phyloP scores from a whole-genome alignment of 1,140 invertebrate species.

The Thaumatotibia leucotreta region DNA sequence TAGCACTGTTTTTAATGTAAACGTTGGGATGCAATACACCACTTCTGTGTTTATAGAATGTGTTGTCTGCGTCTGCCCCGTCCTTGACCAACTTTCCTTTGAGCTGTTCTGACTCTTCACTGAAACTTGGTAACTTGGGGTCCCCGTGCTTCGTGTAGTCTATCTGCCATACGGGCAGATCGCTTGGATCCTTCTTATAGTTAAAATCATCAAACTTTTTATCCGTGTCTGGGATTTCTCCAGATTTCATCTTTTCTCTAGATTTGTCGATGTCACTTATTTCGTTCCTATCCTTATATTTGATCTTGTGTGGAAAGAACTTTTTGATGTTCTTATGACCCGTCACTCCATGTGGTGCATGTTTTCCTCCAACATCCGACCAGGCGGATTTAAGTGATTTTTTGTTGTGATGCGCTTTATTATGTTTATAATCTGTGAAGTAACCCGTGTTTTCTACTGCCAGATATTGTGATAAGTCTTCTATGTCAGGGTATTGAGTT shows the following conservation, averaged over 20 bases:
- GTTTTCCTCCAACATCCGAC: background rate
- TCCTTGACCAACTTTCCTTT: slow-evolving; percentile 41
- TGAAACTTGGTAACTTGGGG: slow-evolving; percentile 43
- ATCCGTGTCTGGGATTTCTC: slow-evolving; percentile 37
- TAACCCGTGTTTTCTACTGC: slow-evolving; percentile 30
- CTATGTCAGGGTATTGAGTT: slow-evolving; percentile 44
- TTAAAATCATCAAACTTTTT: slow-evolving; percentile 31
- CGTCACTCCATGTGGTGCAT: slow-evolving; percentile 13
- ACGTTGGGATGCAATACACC: slow-evolving; percentile 54
- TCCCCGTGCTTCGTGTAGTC: slow-evolving; percentile 62
- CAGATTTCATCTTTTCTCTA: slow-evolving; percentile 53
- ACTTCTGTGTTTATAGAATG: slow-evolving; percentile 20
- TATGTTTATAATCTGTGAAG: slow-evolving; percentile 20
- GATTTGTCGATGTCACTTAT: slow-evolving; percentile 31
- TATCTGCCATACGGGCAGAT: slow-evolving; percentile 53
- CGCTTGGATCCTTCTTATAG: slow-evolving; percentile 37
- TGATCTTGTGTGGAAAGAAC: slow-evolving; percentile 63
- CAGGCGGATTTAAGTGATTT: slow-evolving; percentile 28
- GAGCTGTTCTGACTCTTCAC: slow-evolving; percentile 27
- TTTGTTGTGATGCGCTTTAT: background rate
- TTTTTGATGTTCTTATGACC: slow-evolving; percentile 53
- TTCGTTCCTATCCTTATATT: slow-evolving; percentile 48
- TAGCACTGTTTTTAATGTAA: slow-evolving; percentile 47
- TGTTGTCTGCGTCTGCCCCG: slow-evolving; percentile 28
- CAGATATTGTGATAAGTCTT: slow-evolving; percentile 46